Base-by-base conservation (phyloP, 2,113 vertebrate genomes). In the Calyptommatus sinebrachiatus region DNA sequence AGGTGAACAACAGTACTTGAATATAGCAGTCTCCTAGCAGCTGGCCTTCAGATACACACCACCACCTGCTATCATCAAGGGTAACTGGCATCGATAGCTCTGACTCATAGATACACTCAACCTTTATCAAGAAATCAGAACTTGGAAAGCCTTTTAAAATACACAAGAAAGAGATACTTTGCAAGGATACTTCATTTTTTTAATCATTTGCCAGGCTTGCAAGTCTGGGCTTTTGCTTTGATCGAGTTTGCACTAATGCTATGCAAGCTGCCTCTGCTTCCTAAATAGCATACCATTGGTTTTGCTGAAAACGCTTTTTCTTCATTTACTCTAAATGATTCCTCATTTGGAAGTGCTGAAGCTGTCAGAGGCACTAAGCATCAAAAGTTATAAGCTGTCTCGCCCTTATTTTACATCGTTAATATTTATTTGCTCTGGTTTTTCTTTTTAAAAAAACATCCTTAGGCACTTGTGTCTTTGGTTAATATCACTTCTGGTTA, bases 361-460 rank as follows among this genome's bases (percentile, higher is more conserved):
- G 75, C 84, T 86, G 80, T 86, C 87, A 65, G 24, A 61, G 74
- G 77, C 86, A 41, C n/a, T 53, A 74, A 66, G 69, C 71, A n/a
- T 78, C 83, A 70, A 61, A 84, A 82, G 71, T 61, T 80, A 68
- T 80, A 84, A 71, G 57, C 72, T 89, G 79, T 66, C 29, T 0
- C 74, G 85, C 61, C 62, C 57, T 87, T 77, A 70, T 78, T 83
- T 85, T 70, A 80, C 83, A 68, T 66, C 83, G 53, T 74, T 86
- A 41, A 74, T 86, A 79, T 77, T 84, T 85, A 81, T 81, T 87
- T 83, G 73, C 20, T 60, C 80, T 68, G 14, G 53, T 57, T 57
- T 9, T 50, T 57, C 12, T 57, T 57, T 61, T 85, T 67, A 73
- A 69, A 57, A 75, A 61, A 73, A 26, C 71, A 83, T 5, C 66